These are phyloP conservation scores for Henicopernis longicauda DNA, from an alignment of 2,113 vertebrate species.

Conservation along the genomic window DNA sequence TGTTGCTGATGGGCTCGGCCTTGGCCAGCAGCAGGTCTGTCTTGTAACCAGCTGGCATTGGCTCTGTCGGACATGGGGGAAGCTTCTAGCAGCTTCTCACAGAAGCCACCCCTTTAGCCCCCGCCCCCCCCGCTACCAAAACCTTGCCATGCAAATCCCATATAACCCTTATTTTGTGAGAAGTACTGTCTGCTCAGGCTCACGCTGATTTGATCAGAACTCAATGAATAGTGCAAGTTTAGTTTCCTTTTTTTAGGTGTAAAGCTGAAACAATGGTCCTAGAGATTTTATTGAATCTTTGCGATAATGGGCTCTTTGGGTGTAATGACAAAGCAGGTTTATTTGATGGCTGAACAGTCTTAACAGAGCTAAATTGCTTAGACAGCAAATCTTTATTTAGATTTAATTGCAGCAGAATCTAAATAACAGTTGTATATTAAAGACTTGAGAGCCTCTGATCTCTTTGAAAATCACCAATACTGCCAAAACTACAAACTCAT, in stretches of 20 bases:
- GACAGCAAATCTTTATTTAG: conserved; percentile 33
- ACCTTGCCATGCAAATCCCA: not conserved
- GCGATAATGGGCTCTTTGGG: not conserved
- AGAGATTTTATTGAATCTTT: not conserved
- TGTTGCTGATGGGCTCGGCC: not conserved
- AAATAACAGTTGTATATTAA: conserved; percentile 27
- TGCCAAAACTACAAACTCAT: not conserved
- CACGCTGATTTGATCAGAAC: not conserved
- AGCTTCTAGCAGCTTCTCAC: not conserved
- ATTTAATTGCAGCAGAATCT: conserved; percentile 22
- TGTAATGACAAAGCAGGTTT: not conserved
- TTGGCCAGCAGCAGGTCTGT: not conserved
- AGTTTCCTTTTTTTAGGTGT: not conserved
- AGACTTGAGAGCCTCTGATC: conserved; percentile 4
- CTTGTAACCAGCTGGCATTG: not conserved
- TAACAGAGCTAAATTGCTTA: not conserved
- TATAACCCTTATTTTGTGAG: not conserved
- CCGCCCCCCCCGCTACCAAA: not conserved
- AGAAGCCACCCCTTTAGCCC: not conserved
- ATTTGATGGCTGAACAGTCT: not conserved
- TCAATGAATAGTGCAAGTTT: fast-evolving
- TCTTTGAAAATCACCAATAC: not conserved
- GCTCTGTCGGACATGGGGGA: not conserved
- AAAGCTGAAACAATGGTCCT: not conserved
- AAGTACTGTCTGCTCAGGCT: not conserved